Evolutionary conservation across 1,140 invertebrate genomes (phyloP).

Genomic region (Drosophila varians): DNA sequence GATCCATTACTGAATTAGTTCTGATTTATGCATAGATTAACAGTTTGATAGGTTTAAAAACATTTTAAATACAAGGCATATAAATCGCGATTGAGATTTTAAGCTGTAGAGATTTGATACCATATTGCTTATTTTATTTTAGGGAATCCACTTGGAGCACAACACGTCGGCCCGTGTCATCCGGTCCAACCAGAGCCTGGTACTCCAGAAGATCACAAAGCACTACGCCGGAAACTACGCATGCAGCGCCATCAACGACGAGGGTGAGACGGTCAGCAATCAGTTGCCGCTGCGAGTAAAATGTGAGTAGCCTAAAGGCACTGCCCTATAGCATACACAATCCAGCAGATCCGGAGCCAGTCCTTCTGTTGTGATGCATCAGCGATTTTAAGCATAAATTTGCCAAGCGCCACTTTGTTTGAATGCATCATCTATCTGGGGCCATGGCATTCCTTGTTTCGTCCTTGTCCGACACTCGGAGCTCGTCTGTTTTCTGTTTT

Average conservation of each 20-base stretch:
- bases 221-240: conserved; percentile 92
- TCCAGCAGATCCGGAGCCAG: neutral
- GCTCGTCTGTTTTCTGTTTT: conserved; percentile 49
- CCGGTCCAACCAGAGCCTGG: conserved; percentile 92
- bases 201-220: conserved; percentile 92
- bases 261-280: conserved; percentile 91
- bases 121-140: conserved; percentile 63
- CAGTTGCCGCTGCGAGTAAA: conserved; percentile 91
- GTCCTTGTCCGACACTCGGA: conserved; percentile 6
- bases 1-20: conserved; percentile 38
- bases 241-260: conserved; percentile 91
- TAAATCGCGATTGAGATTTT: neutral
- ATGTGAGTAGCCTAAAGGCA: conserved; percentile 87
- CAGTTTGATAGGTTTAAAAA: neutral
- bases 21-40: conserved; percentile 16
- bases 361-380: conserved; percentile 35
- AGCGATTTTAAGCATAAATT: conserved; percentile 61
- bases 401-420: conserved; percentile 57
- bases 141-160: conserved; percentile 90
- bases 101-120: no score
- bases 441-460: conserved; percentile 4
- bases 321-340: neutral
- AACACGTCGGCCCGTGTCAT: conserved; percentile 91
- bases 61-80: neutral
- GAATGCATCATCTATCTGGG: conserved; percentile 67